Percentiles rank a stretch among this genome's conserved stretches.
Evolutionary conservation across 2,797 vertebrate species (phyloP).

Genomic region (Melanotaenia parkinsoni): DNA sequence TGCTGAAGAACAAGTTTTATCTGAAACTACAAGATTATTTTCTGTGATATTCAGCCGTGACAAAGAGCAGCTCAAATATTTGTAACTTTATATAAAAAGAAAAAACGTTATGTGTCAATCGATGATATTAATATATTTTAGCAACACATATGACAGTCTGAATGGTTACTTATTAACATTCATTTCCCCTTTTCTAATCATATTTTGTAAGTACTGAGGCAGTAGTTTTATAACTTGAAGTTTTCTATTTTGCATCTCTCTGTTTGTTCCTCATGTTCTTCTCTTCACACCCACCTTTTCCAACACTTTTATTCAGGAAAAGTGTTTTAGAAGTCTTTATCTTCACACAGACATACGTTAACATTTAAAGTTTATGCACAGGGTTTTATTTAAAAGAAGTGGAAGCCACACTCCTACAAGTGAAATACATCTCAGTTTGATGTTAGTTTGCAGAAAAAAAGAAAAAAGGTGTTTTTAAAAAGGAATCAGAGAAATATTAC

Average conservation of each 20-base stretch:
- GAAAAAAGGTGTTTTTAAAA: neutral
- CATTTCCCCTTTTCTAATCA: neutral
- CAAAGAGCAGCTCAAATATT: slow-evolving; percentile 6
- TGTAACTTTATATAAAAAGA: neutral
- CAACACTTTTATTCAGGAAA: neutral
- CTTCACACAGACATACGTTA: too few relatives aligned
- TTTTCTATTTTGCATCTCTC: neutral
- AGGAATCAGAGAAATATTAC: slow-evolving; percentile 9
- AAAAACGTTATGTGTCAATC: neutral
- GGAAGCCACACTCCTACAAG: neutral
- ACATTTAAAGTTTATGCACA: too few relatives aligned
- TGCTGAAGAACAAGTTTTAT: neutral
- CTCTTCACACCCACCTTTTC: neutral
- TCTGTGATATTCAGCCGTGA: neutral
- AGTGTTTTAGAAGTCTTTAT: neutral
- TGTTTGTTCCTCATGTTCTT: neutral
- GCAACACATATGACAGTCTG: neutral
- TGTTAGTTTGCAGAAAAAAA: slow-evolving; percentile 4
- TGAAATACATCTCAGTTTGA: neutral
- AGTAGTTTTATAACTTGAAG: neutral
- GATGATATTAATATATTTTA: neutral
- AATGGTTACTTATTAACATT: too few relatives aligned
- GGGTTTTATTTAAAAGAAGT: neutral
- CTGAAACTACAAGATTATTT: slow-evolving; percentile 13
- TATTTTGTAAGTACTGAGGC: neutral